phyloP scores from a whole-genome alignment of 1,140 invertebrate genomes.

The Tetranychus urticae region DNA sequence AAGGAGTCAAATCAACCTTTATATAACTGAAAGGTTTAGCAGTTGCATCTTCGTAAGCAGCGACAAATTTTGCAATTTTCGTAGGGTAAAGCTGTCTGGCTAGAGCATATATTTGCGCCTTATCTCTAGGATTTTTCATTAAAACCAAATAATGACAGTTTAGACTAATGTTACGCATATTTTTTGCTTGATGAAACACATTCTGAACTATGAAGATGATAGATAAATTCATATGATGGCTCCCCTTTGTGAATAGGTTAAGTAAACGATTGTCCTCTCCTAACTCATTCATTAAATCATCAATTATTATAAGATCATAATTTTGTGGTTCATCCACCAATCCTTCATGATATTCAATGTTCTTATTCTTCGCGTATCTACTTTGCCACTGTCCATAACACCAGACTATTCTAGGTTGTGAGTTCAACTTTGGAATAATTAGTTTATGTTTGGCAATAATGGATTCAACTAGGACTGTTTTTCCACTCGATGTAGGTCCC shows the following conservation, averaged over 20 bases:
- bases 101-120: slow-evolving; percentile 19
- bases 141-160: slow-evolving; percentile 20
- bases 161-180: slow-evolving; percentile 19
- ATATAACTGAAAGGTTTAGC: too few relatives aligned
- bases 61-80: too few relatives aligned
- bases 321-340: neutral
- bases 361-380: neutral
- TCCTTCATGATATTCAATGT: neutral
- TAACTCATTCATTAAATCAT: slow-evolving; percentile 21
- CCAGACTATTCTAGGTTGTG: neutral
- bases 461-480: neutral
- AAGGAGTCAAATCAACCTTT: slow-evolving; percentile 14
- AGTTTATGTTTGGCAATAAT: neutral
- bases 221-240: slow-evolving; percentile 20
- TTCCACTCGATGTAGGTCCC: neutral
- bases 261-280: slow-evolving; percentile 16
- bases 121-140: slow-evolving; percentile 22
- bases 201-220: slow-evolving; percentile 23
- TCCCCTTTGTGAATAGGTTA: slow-evolving; percentile 21
- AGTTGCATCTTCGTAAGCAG: too few relatives aligned
- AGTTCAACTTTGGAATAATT: neutral
- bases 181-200: slow-evolving; percentile 21
- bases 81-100: slow-evolving; percentile 2
- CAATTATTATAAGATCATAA: slow-evolving; percentile 13
- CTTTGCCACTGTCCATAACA: neutral